Evolutionary conservation across 64 coral and sea anemone genomes (phyloP), one percentile per base, ranked within the genome.

Genomic region (Trachythela sp.): DNA sequence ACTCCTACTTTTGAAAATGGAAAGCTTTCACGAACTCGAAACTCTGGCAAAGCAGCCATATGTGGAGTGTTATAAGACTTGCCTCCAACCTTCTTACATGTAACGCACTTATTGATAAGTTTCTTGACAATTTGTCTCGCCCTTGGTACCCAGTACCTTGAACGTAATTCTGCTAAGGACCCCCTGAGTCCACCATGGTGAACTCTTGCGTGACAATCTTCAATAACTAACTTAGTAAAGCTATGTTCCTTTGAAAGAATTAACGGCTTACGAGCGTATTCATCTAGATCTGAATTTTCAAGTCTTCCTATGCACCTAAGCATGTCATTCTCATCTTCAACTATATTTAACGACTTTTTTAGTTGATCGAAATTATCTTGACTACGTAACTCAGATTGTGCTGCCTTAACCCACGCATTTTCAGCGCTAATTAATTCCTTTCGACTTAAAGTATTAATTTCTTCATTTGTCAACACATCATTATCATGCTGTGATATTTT

Each of bases 1-100:
- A 80, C 34, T 15, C 75, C 75, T 80, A 80, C 34, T 80, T 80
- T 80, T 36, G 75, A 80, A 37, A 80, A 80, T 37, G 34, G 75
- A 39, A 80, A 80, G 13, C 9, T 37, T 80, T 80, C 75, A 4
- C 75, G 8, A 29, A 80, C 75, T 80, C 75, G 34, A 80, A 80
- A 39, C 20, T 80, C 75, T 0, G 37, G 75, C 34, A 80, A 80
- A 30, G 75, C 30, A 80, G 32, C 75, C 8, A 29, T 80, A 29
- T n/a, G 75, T 34, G 75, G 75, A 13, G 13, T 37, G 34, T 37
- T 80, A 29, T 80, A 80, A 29, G 75, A 39, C 75, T 80, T 80
- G 34, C 75, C 34, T 13, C 11, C 75, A 3, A 80, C 20, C 20
- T 37, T 80, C 33, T 36, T 37, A 39, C 75, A 80, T 80, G 20